These are phyloP conservation scores for Drosophila macrospina DNA, from an alignment of 2,888 invertebrate species.

Conservation along the genomic window DNA sequence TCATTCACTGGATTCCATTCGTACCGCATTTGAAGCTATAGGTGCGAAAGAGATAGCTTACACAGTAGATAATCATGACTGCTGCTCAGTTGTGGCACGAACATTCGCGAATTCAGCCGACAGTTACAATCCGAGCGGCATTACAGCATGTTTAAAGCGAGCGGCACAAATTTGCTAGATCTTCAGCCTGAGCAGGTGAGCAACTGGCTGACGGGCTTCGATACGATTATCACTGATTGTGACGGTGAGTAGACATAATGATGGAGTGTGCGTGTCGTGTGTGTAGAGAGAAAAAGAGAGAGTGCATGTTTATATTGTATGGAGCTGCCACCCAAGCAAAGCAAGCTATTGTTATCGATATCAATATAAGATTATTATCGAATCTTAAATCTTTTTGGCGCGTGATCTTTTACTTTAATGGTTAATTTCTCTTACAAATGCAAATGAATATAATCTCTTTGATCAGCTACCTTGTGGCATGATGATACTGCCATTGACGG, in stretches of 20 bases:
- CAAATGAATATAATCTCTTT: not conserved
- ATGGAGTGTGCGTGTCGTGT: conserved; percentile 7
- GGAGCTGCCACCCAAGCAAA: conserved; percentile 25
- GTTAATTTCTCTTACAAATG: not conserved
- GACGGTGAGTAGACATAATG: conserved; percentile 88
- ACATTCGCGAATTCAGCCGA: conserved; percentile 14
- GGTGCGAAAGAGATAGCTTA: conserved; percentile 19
- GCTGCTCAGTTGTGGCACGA: conserved; percentile 33
- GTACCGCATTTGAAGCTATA: conserved; percentile 30
- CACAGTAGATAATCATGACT: conserved; percentile 31
- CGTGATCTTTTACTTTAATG: not conserved
- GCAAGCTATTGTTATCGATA: conserved; percentile 14
- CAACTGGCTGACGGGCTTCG: conserved; percentile 90
- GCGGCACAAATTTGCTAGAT: conserved; percentile 86
- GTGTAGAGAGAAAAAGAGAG: not conserved
- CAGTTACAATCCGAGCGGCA: conserved; percentile 27
- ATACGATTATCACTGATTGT: conserved; percentile 93
- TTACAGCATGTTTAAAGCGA: conserved; percentile 80
- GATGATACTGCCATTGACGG: conserved; percentile 89
- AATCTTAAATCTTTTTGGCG: not conserved
- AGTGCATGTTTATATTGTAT: not conserved
- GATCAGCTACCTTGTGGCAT: conserved; percentile 91
- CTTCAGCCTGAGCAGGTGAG: conserved; percentile 87
- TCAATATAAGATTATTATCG: not conserved
- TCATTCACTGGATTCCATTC: not conserved